Percentiles rank a stretch among this genome's conserved stretches.
phyloP scores from a whole-genome alignment of 2,113 vertebrate species.

The Neogobius melanostomus region DNA sequence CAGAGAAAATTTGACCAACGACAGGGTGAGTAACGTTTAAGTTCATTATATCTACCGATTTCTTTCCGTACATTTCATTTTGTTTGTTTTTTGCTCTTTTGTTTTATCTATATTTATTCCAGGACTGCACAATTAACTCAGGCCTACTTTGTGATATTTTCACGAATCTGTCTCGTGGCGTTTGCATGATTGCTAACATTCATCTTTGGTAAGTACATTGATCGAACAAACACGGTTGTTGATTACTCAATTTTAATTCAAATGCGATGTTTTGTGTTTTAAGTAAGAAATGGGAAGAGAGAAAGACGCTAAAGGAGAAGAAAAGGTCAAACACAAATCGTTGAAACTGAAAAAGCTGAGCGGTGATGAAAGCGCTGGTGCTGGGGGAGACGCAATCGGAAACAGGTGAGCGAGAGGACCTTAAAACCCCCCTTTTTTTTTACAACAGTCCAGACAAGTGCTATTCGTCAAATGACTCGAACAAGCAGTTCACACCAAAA shows the following conservation, averaged over 20 bases:
- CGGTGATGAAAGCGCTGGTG: slow-evolving; percentile 36
- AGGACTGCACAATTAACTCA: too few species aligned
- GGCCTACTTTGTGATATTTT: neutral
- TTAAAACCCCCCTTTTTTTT: neutral
- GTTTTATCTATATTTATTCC: too few species aligned
- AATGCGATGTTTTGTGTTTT: neutral
- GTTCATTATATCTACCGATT: too few species aligned
- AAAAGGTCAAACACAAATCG: slow-evolving; percentile 60
- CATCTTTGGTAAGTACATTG: neutral
- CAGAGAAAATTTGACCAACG: too few species aligned
- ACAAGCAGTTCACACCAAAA: too few species aligned
- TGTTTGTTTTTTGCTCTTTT: too few species aligned
- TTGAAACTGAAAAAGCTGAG: slow-evolving; percentile 59
- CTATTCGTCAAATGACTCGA: too few species aligned
- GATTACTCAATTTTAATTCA: neutral
- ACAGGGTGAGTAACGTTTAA: neutral
- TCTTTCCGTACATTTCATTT: too few species aligned
- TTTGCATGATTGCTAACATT: neutral
- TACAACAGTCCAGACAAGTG: neutral
- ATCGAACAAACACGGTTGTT: neutral
- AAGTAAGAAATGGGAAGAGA: slow-evolving; percentile 63
- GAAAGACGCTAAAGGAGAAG: slow-evolving; percentile 58
- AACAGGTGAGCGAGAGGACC: slow-evolving; percentile 32
- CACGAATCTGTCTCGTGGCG: neutral
- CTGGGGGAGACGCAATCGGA: slow-evolving; percentile 41